Base-by-base conservation (phyloP, 2,888 invertebrate species). In the Protodeltote pygarga region DNA sequence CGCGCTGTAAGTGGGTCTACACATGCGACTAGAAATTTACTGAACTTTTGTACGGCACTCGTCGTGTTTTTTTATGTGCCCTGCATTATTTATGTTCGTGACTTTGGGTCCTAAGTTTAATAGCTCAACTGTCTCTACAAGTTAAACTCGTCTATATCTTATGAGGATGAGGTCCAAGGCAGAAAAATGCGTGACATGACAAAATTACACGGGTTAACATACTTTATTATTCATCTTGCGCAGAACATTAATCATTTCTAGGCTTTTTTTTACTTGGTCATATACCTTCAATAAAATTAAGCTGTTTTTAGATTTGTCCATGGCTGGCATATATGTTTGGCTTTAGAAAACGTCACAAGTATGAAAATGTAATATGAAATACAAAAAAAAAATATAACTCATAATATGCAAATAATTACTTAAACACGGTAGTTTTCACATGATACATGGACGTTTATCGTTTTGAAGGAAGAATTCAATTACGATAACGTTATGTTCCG, bases 401-500 rank as follows among this genome's bases (percentile, higher is more conserved):
- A 55, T 52, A 48, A 53, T 31, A 32, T 35, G 47, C 28, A 59
- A 47, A 57, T 71, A 74, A 73, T 74, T 74, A 75, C 66, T 75
- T 50, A 66, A 70, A 71, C 59, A 53, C 59, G 61, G 45, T 65
- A 70, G 73, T 73, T 74, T 69, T 71, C 72, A 75, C 71, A 72
- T 77, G 73, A 77, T 73, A 75, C 68, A 69, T 75, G 69, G 65
- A 66, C 70, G 71, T 70, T 64, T 65, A 76, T 76, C 84, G 82
- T 82, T 79, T 77, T 74, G 79, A 83, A 83, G 85, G 87, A 89
- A 87, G 89, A 89, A 91, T 87, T 85, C 90, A 90, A 90, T 91
- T 91, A 90, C 86, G 89, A 87, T 89, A 90, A 87, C 87, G 89
- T 87, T 89, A 89, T 88, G 89, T 88, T 83, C 80, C 85, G 85